Evolutionary conservation across 2,888 invertebrate species (phyloP).

Genomic region (Minunthozetes semirufus): DNA sequence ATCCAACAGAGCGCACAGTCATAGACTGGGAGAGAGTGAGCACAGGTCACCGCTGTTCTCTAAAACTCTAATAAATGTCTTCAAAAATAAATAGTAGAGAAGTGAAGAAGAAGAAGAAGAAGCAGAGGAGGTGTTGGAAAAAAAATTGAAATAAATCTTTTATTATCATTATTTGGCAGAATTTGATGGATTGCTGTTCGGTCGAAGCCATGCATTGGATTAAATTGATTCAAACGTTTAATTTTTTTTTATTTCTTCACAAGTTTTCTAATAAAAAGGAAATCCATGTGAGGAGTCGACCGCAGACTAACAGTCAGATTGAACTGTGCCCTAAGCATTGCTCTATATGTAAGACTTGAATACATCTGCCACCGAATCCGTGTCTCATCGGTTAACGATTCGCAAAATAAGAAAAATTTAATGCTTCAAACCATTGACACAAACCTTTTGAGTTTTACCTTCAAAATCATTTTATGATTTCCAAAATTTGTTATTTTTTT

Average conservation of each 20-base stretch:
- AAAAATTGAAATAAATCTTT: conserved; percentile 16
- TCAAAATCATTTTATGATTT: too few relatives aligned
- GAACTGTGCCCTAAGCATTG: conserved; percentile 15
- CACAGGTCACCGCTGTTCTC: neutral
- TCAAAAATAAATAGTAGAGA: conserved; percentile 2
- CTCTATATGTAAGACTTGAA: neutral
- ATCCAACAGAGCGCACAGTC: conserved; percentile 15
- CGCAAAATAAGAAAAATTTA: neutral
- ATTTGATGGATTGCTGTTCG: conserved; percentile 23
- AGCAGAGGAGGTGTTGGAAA: conserved; percentile 16
- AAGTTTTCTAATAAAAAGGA: conserved; percentile 15
- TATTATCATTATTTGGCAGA: conserved; percentile 27
- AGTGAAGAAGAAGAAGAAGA: conserved; percentile 10
- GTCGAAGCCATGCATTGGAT: neutral
- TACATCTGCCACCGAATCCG: conserved; percentile 14
- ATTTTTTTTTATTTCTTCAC: neutral
- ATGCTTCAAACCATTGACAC: too few relatives aligned
- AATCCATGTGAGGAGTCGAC: conserved; percentile 19
- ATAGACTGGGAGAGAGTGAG: neutral
- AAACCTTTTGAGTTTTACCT: too few relatives aligned
- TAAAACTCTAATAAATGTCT: conserved; percentile 8
- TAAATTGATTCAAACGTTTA: neutral
- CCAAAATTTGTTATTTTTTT: too few relatives aligned
- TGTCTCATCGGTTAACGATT: neutral
- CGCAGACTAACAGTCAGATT: conserved; percentile 21